Conservation (phyloP, 64 coral and sea anemone species). For the Actinia tenebrosa region DNA sequence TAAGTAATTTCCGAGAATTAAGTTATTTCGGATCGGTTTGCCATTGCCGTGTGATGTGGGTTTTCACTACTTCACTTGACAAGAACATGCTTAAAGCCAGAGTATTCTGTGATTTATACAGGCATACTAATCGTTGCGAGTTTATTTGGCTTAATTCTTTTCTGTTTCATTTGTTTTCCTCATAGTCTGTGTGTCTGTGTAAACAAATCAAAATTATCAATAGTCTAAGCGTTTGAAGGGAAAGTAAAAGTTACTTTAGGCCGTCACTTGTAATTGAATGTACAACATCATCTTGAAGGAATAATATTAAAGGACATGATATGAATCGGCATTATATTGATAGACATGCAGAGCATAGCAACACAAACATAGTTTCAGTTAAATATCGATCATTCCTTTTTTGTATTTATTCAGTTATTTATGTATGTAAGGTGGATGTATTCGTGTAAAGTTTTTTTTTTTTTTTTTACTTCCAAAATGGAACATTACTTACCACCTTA, state of each 20-base stretch:
- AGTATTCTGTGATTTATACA: background rate
- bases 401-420: too few species aligned
- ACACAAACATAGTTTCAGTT: background rate
- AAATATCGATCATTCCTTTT: too few species aligned
- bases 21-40: background rate
- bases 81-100: background rate
- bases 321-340: background rate
- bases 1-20: too few species aligned
- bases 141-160: background rate
- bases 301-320: background rate
- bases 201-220: slow-evolving; percentile 8
- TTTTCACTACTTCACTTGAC: background rate
- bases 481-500: too few species aligned
- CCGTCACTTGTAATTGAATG: background rate
- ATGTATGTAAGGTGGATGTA: too few species aligned
- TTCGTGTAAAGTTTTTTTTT: too few species aligned
- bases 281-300: background rate
- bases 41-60: background rate
- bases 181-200: slow-evolving; percentile 1
- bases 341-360: background rate
- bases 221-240: background rate
- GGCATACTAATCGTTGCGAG: background rate
- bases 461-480: too few species aligned
- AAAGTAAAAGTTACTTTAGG: background rate
- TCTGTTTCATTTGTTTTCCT: background rate